A percentile compares a stretch with the other conserved stretches of the same genome.
Evolutionary conservation across 2,888 invertebrate species (phyloP).

Genomic region (Pandemis corylana): DNA sequence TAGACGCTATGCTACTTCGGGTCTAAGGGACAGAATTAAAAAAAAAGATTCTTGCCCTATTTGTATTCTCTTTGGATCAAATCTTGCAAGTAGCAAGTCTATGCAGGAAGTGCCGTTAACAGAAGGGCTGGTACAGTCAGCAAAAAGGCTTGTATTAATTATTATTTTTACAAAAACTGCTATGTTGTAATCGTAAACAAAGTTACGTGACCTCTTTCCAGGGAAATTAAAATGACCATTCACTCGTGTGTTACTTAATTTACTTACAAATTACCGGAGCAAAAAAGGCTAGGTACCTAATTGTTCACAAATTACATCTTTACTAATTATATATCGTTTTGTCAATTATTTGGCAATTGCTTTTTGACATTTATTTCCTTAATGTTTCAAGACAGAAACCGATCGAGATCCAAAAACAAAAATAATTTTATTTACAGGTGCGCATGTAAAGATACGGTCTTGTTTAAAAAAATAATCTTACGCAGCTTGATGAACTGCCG

Average conservation of each 20-base stretch:
- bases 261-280: neutral
- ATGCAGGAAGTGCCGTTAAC: no score
- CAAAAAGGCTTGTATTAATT: no score
- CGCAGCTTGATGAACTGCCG: neutral
- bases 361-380: neutral
- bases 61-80: no score
- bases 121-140: no score
- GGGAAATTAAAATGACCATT: no score
- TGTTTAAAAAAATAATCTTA: neutral
- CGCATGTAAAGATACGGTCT: neutral
- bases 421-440: neutral
- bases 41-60: neutral
- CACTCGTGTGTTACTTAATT: neutral
- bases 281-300: neutral
- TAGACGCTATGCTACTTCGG: constrained; percentile 45
- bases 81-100: no score
- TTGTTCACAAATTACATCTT: neutral
- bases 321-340: neutral
- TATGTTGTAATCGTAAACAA: no score
- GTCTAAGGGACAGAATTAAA: neutral
- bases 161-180: no score
- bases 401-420: neutral
- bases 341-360: neutral
- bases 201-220: no score
- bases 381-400: neutral